Conservation (phyloP, 2,888 invertebrate species). For the Vannuccia rotundouncinata region DNA sequence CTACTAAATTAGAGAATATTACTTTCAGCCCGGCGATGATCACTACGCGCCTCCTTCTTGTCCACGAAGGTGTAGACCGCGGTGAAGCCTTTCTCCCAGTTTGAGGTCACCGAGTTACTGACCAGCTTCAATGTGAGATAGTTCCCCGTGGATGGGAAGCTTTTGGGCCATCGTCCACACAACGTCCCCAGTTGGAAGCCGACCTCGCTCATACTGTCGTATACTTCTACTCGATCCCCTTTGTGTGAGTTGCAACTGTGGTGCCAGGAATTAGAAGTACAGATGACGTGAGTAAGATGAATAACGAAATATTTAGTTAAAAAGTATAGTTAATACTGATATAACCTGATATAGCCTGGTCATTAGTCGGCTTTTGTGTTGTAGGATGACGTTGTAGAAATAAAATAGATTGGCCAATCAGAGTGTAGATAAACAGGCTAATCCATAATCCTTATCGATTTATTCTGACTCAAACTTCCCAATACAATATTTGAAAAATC, state of each 20-base stretch:
- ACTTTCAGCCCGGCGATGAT: background rate
- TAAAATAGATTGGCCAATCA: too few relatives aligned
- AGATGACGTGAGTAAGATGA: background rate
- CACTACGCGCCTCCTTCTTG: background rate
- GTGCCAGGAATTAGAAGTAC: background rate
- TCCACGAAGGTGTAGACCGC: background rate
- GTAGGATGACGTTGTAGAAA: too few relatives aligned
- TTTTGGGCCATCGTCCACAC: background rate
- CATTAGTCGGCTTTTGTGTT: too few relatives aligned
- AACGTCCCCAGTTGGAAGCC: background rate
- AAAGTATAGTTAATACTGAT: too few relatives aligned
- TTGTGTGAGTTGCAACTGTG: constrained; percentile 6
- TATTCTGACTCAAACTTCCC: too few relatives aligned
- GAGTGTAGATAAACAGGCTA: too few relatives aligned
- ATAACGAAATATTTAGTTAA: too few relatives aligned
- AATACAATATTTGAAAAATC: too few relatives aligned
- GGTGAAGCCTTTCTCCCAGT: background rate
- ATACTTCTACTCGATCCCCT: constrained; percentile 2
- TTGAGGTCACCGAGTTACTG: background rate
- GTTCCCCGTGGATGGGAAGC: background rate
- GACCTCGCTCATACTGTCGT: constrained; percentile 10
- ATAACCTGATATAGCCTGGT: too few relatives aligned
- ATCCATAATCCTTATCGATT: too few relatives aligned
- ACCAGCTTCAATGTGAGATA: background rate
- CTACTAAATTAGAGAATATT: too few relatives aligned